A percentile compares a stretch with the other conserved stretches of the same genome.
Conservation (phyloP, 1,140 invertebrate species). For the Riptortus pedestris region DNA sequence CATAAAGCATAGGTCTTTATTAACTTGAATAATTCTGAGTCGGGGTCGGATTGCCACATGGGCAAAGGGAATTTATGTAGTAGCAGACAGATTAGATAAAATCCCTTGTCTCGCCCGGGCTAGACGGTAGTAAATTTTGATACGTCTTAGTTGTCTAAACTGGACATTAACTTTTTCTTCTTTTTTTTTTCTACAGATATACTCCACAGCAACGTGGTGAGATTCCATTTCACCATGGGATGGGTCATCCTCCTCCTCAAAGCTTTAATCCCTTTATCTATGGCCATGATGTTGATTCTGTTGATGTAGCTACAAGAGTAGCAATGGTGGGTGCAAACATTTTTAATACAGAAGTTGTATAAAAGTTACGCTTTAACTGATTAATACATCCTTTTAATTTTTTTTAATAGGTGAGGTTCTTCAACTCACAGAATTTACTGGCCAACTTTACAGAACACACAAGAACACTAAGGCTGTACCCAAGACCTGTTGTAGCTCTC, state of each 20-base stretch:
- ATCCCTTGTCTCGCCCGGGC: no score
- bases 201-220: constrained; percentile 18
- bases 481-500: constrained; percentile 94
- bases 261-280: constrained; percentile 70
- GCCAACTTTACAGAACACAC: constrained; percentile 98
- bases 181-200: constrained; percentile 18
- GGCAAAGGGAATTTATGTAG: no score
- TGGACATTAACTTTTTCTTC: no score
- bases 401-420: constrained; percentile 81
- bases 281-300: constrained; percentile 93
- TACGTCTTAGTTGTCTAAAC: no score
- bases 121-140: no score
- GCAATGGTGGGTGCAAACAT: constrained; percentile 71
- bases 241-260: constrained; percentile 21
- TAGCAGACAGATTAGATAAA: no score
- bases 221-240: background rate
- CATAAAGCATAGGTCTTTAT: no score
- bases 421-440: constrained; percentile 92
- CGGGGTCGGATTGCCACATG: no score
- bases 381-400: no score
- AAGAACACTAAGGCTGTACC: constrained; percentile 88
- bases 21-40: no score
- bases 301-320: constrained; percentile 95
- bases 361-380: no score
- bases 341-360: background rate